Conservation (phyloP, 1,140 invertebrate genomes). For the Druon quercuslanigerum region DNA sequence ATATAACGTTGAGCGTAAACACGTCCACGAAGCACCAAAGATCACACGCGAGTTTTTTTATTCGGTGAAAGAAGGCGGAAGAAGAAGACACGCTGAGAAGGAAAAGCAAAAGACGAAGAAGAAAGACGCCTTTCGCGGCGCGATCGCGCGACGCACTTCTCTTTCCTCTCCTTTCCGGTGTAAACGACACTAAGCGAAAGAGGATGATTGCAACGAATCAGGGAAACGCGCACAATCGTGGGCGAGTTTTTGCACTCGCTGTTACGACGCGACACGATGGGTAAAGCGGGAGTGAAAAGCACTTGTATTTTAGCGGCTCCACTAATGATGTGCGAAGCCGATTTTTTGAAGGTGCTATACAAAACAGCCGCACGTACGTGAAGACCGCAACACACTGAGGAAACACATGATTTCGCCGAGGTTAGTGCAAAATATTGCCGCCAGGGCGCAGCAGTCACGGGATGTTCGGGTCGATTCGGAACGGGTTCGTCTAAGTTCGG, state of each 20-base stretch:
- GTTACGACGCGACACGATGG: not conserved
- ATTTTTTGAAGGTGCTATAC: not conserved
- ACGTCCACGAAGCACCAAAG: constrained; percentile 23
- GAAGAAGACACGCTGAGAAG: not conserved
- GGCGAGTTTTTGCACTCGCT: constrained; percentile 23
- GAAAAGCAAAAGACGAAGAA: constrained; percentile 28
- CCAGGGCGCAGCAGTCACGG: constrained; percentile 44
- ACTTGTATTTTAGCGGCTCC: not conserved
- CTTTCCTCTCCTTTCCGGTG: constrained; percentile 24
- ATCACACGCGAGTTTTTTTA: constrained; percentile 9
- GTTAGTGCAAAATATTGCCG: constrained; percentile 49
- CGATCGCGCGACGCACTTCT: constrained; percentile 43
- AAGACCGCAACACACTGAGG: constrained; percentile 64
- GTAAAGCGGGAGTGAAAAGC: constrained; percentile 9
- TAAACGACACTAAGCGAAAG: constrained; percentile 28
- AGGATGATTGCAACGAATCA: constrained; percentile 26
- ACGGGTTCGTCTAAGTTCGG: not conserved
- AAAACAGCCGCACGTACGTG: constrained; percentile 50
- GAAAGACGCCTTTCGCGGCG: constrained; percentile 42
- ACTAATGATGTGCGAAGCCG: not conserved
- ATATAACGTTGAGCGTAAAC: constrained; percentile 16
- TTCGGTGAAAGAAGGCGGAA: constrained; percentile 17
- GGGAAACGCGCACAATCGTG: constrained; percentile 21
- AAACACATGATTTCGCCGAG: constrained; percentile 58
- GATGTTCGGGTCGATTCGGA: constrained; percentile 36